These are phyloP conservation scores for Lerista edwardsae DNA, from an alignment of 2,797 vertebrate genomes.

Conservation along the genomic window DNA sequence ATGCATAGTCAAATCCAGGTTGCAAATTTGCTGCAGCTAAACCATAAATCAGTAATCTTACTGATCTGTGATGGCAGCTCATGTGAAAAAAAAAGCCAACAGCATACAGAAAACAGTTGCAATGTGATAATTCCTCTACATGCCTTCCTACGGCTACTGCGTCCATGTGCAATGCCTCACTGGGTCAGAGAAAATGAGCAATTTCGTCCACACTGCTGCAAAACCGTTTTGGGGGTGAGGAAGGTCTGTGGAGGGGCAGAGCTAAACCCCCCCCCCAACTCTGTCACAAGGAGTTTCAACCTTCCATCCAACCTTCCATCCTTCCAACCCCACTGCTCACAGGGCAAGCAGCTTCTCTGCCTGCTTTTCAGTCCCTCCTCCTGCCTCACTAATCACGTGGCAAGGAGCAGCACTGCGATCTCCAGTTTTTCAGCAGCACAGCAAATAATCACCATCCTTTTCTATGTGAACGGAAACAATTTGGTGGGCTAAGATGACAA, in stretches of 20 bases:
- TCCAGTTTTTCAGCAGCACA: not conserved
- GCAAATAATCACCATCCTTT: not conserved
- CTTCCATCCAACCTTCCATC: not conserved
- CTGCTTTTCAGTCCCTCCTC: not conserved
- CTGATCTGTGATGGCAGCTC: not conserved
- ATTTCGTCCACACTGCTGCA: not conserved
- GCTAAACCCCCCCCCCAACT: too few species aligned
- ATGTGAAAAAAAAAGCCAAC: slow-evolving; percentile 1
- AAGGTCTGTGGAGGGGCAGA: too few species aligned
- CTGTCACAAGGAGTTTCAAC: not conserved
- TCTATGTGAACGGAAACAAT: slow-evolving; percentile 31
- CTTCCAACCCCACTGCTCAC: not conserved
- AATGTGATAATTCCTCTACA: not conserved
- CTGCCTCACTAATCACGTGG: not conserved
- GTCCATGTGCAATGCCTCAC: not conserved
- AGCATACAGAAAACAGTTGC: not conserved
- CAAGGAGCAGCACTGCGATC: not conserved
- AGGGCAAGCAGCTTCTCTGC: not conserved
- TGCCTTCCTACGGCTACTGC: not conserved
- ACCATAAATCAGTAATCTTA: not conserved
- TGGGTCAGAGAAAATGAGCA: not conserved
- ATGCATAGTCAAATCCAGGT: too few species aligned
- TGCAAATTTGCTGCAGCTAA: not conserved
- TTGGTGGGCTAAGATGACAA: not conserved
- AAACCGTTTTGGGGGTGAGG: not conserved